Base-by-base conservation (phyloP, 2,888 invertebrate species). In the Hirtodrosophila cameraria region DNA sequence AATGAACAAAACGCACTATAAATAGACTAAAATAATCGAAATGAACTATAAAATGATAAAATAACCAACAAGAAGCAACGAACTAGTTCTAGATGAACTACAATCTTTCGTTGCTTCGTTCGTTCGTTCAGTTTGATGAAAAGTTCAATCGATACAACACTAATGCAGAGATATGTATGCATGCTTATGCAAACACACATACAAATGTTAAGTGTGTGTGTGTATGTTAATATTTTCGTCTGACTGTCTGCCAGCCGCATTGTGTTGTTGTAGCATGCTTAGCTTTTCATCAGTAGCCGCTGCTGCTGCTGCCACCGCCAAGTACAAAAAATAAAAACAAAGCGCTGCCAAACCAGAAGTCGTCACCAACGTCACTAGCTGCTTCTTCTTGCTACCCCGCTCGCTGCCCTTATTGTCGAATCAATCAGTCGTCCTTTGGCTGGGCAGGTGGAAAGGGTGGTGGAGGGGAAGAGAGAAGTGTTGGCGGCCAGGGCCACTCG, bases 361-460 rank as follows among this genome's bases (percentile, higher is more conserved):
- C 65, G 75, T 65, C 84, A 59, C 50, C 72, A 83, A 83, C 80
- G 79, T 83, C 79, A 80, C 84, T 63, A 41, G 67, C 61, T 36
- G 41, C 16, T 45, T 36, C 20, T n/a, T n/a, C 49, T 16, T 16
- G 16, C 12, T 8, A 9, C 7, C 16, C 13, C 27, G 2, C 23
- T 38, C 16, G 16, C 15, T 30, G 2, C 16, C n/a, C 25, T 13
- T 46, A 48, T 58, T 48, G 60, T 59, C 59, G 54, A 74, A 65
- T 80, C 80, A 79, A 80, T 83, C 78, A 68, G 74, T 35, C 36
- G 12, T 53, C 18, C 36, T 33, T 42, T 41, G 52, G 61, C n/a
- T n/a, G n/a, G n/a, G n/a, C n/a, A n/a, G n/a, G n/a, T n/a, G n/a
- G n/a, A n/a, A n/a, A n/a, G n/a, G n/a, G n/a, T n/a, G n/a, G n/a